These are phyloP conservation scores for Pseudomyrmex sp. DNA, from an alignment of 1,140 invertebrate species.

Conservation along the genomic window DNA sequence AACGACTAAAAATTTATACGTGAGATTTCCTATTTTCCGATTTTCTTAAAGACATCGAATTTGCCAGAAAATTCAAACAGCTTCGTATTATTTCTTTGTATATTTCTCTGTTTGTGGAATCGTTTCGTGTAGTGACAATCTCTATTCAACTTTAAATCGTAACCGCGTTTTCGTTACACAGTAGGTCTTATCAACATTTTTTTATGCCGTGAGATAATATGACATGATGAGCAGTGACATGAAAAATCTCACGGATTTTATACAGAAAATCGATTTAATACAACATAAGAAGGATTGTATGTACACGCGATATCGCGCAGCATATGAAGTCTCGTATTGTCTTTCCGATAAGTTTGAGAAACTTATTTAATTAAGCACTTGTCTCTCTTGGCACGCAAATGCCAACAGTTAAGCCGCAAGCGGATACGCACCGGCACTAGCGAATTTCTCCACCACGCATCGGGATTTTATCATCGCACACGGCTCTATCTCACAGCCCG, in stretches of 20 bases:
- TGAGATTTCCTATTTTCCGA: neutral
- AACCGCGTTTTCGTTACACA: neutral
- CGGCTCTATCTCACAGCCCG: slow-evolving; percentile 16
- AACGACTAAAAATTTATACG: neutral
- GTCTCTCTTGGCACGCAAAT: neutral
- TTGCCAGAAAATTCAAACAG: neutral
- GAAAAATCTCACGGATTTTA: neutral
- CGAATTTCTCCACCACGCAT: slow-evolving; percentile 7
- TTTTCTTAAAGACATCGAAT: neutral
- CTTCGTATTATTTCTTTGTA: neutral
- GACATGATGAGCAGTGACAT: neutral
- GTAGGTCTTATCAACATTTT: slow-evolving; percentile 5
- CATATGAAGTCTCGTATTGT: neutral
- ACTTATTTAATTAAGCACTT: slow-evolving; percentile 46
- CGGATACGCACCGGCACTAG: neutral
- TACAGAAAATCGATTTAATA: no score
- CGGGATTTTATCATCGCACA: slow-evolving; percentile 17
- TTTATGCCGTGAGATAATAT: neutral
- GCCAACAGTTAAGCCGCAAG: neutral
- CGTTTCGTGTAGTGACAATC: no score
- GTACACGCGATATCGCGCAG: neutral
- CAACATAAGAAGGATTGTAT: no score
- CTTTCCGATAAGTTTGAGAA: slow-evolving; percentile 14
- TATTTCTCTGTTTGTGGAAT: neutral
- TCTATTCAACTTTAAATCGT: no score